A percentile compares a stretch with the other conserved stretches of the same genome.
Evolutionary conservation across 2,113 vertebrate species (phyloP).

Genomic region (Telmatochromis sp.): DNA sequence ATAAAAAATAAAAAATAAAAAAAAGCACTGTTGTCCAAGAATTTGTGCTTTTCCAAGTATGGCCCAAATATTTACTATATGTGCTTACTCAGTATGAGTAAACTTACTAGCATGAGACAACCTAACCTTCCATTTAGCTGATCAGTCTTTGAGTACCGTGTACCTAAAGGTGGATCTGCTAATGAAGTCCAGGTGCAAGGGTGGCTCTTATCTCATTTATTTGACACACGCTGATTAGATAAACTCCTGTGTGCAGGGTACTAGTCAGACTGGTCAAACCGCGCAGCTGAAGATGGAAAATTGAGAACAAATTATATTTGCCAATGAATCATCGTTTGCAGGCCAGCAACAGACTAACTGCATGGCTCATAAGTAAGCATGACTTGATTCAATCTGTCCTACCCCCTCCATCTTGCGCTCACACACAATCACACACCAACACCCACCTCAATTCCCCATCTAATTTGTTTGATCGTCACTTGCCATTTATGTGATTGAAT

Average conservation of each 20-base stretch:
- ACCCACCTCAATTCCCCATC: background rate
- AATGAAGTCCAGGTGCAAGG: background rate
- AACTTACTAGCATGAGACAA: background rate
- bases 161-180: background rate
- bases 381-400: constrained; percentile 18
- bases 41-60: background rate
- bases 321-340: constrained; percentile 2
- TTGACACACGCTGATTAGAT: constrained; percentile 18
- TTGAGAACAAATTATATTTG: constrained; percentile 3
- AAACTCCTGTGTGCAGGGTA: background rate
- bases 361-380: constrained; percentile 7
- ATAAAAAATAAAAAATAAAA: too few species aligned
- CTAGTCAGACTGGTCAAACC: background rate
- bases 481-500: constrained; percentile 29
- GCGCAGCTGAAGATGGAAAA: background rate
- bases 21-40: background rate
- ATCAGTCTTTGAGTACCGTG: background rate
- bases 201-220: constrained; percentile 28
- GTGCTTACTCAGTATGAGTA: background rate
- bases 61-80: background rate
- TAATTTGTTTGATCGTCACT: constrained; percentile 30
- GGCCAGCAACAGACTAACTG: background rate
- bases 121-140: background rate
- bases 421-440: background rate
- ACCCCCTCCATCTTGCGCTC: background rate